Base-by-base conservation (phyloP, 2,113 vertebrate species). In the Cheilinus undulatus region DNA sequence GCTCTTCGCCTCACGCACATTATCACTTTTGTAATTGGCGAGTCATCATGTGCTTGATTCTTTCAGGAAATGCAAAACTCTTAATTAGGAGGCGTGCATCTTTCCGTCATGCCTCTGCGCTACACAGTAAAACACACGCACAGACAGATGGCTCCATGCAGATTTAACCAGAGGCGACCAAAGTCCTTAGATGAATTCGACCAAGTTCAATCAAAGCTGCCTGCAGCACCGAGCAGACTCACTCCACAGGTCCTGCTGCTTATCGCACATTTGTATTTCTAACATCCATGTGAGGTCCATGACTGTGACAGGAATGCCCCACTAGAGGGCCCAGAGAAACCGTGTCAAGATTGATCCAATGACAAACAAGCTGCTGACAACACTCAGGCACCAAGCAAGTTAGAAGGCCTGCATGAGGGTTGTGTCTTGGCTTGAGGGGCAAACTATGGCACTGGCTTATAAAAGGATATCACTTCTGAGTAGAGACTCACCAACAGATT, bases 311-410 rank as follows among this genome's bases (percentile, higher is more conserved):
- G 30, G 22, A 26, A 14, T 45, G 65, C 26, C 20, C 78, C 78
- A 78, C 78, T 49, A 85, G 83, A 23, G 78, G 78, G 69, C 60
- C 60, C 30, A 73, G 43, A 77, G 34, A 19, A 42, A 45, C 64
- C 64, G 2, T 24, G 27, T 22, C 3, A 15, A 13, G 24, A 12
- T 30, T 43, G 14, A 43, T 22, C 20, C 30, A n/a, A n/a, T 34
- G 32, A 34, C 8, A 34, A 34, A 34, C 32, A 34, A 10, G 3
- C 32, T 34, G 32, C 32, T 34, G 8, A 34, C 30, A 5, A 8
- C 10, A 32, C 30, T 32, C 10, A 6, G 10, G 30, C 30, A 2
- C 7, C 30, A 32, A 3, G 10, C 30, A 32, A 7, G n/a, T n/a
- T n/a, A n/a, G n/a, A n/a, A n/a, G n/a, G n/a, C n/a, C n/a, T n/a